Base-by-base conservation (phyloP, 2,888 invertebrate species). In the Netelia inedita region DNA sequence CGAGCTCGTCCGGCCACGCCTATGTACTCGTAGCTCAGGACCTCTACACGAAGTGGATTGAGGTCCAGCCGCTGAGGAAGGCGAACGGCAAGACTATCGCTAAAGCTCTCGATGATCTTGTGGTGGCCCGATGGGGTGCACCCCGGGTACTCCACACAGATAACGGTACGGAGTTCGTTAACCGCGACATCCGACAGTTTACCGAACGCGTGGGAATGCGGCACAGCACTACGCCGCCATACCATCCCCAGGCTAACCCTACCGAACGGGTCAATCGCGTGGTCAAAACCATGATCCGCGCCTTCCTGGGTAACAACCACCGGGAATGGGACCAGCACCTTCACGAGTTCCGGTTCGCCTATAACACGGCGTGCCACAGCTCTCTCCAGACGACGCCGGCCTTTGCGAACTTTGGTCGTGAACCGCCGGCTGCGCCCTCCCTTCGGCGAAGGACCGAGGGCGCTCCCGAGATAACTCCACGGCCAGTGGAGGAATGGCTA, bases 381-480 rank as follows among this genome's bases (percentile, higher is more conserved):
- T 84, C 85, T 0, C 79, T 81, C 1, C 82, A 82, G 3, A 19
- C 46, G 1, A 66, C 79, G 1, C 88, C 88, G 0, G 85, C 87
- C 0, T 88, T 85, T 19, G 57, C 87, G 0, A 89, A 88, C 46
- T 86, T 88, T n/a, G 87, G 87, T 0, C 2, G 87, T n/a, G 41
- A 83, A 11, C 87, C 86, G 1, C 1, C 2, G 1, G 19, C 74
- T 0, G 61, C 66, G 3, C 21, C 63, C 9, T 81, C 69, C 2
- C 35, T 69, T 23, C 16, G 21, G 23, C 63, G 71, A 16, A 63
- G 21, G 5, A 19, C 46, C 16, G 82, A 41, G 41, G 41, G 69
- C 19, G 65, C 55, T 2, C 11, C 41, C 1, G 61, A 53, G 46
- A 28, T 81, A n/a, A 5, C 50, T 2, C 55, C 85, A 3, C 28